Evolutionary conservation across 2,888 invertebrate genomes (phyloP).

Genomic region (Phorcus lineatus): DNA sequence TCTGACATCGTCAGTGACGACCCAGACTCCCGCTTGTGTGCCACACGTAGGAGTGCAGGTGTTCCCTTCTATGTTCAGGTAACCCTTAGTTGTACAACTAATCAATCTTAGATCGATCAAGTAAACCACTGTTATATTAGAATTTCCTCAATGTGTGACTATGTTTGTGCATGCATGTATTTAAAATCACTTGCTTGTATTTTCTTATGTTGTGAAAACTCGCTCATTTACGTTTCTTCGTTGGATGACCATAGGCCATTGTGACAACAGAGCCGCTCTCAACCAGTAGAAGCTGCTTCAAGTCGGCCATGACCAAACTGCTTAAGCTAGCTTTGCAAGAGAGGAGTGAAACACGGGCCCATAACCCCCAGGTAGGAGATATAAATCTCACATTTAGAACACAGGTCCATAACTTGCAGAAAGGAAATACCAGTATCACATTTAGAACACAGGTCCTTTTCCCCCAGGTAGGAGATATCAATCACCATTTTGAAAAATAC

Average conservation of each 20-base stretch:
- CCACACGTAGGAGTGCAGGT: constrained; percentile 94
- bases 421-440: no score
- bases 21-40: constrained; percentile 78
- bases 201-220: no score
- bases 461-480: neutral
- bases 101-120: no score
- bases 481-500: no score
- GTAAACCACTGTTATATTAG: no score
- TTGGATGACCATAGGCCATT: constrained; percentile 81
- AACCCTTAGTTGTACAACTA: neutral
- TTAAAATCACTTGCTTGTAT: no score
- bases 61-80: constrained; percentile 94
- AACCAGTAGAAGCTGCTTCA: constrained; percentile 79
- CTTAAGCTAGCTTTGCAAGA: constrained; percentile 75
- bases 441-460: no score
- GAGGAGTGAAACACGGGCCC: neutral
- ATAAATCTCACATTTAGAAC: neutral
- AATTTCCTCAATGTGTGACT: no score
- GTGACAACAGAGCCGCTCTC: constrained; percentile 84
- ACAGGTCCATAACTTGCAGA: no score
- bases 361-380: neutral
- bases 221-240: no score
- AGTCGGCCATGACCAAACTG: constrained; percentile 79
- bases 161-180: no score
- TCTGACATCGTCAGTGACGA: constrained; percentile 67